Percentiles rank a stretch among this genome's conserved stretches.
phyloP scores from a whole-genome alignment of 2,797 vertebrate genomes.

The Microchirus variegatus region DNA sequence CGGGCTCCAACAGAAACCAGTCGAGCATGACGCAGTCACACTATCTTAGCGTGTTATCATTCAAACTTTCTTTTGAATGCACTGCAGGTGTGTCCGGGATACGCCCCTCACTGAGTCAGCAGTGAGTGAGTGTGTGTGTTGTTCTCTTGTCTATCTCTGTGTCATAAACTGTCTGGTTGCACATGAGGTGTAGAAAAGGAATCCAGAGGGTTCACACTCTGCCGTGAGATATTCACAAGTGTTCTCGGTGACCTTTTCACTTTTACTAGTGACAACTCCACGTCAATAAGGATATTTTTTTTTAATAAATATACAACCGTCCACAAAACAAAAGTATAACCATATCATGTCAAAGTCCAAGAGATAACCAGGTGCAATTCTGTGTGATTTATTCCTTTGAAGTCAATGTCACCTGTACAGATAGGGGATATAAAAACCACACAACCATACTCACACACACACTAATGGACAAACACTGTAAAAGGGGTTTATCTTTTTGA shows the following conservation, averaged over 20 bases:
- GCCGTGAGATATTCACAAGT: conserved; percentile 1
- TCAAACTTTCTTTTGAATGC: conserved; percentile 52
- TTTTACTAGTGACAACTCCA: not conserved
- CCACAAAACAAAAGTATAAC: not conserved
- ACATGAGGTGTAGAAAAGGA: conserved; percentile 16
- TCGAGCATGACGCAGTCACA: conserved; percentile 22
- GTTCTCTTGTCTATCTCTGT: conserved; percentile 6
- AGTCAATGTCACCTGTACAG: conserved; percentile 5
- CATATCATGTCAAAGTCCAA: conserved; percentile 38
- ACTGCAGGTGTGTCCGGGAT: conserved; percentile 65
- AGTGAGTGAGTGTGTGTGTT: conserved; percentile 9
- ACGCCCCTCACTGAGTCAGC: conserved; percentile 49
- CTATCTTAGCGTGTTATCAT: conserved; percentile 46
- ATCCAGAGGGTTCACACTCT: conserved; percentile 32
- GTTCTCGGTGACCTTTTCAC: not conserved
- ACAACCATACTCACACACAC: not conserved
- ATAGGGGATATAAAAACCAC: not conserved
- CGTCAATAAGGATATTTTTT: too few relatives aligned
- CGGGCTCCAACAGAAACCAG: conserved; percentile 64
- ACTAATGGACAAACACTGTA: not conserved
- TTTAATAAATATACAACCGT: not conserved
- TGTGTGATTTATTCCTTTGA: conserved; percentile 28
- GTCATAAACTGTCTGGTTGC: conserved; percentile 32
- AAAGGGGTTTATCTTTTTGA: not conserved
- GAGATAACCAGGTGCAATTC: not conserved